A percentile compares a stretch with the other conserved stretches of the same genome.
phyloP scores from a whole-genome alignment of 2,888 invertebrate species.

The Caenorhabditis japonica region DNA sequence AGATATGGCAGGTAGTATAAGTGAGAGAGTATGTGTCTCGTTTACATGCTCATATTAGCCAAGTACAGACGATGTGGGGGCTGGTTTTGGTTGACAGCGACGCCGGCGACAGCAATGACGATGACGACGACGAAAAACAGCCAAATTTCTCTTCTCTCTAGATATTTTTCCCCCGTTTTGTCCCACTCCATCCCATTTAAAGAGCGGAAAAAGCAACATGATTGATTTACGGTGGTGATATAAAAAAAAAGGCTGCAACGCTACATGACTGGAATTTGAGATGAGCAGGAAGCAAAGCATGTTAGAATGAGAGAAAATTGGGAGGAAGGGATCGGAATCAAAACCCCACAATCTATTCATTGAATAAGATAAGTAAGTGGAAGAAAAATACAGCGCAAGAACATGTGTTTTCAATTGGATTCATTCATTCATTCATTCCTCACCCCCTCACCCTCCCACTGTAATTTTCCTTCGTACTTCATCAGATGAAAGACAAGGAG shows the following conservation, averaged over 20 bases:
- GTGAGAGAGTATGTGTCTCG: constrained; percentile 14
- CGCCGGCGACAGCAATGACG: constrained; percentile 17
- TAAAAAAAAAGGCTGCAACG: constrained; percentile 12
- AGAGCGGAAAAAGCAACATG: constrained; percentile 1
- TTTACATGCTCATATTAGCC: constrained; percentile 28
- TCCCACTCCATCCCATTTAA: not conserved
- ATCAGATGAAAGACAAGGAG: constrained; percentile 12
- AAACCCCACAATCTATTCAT: too few species aligned
- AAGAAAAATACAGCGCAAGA: too few species aligned
- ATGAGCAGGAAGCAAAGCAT: too few species aligned
- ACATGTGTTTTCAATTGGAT: constrained; percentile 47
- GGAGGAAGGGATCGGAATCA: too few species aligned
- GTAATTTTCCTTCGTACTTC: too few species aligned
- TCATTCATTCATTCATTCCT: too few species aligned
- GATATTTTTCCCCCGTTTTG: not conserved
- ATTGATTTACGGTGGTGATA: constrained; percentile 43
- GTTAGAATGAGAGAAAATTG: too few species aligned
- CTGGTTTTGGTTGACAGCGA: constrained; percentile 1
- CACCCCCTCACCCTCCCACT: too few species aligned
- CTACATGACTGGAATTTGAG: not conserved
- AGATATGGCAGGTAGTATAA: constrained; percentile 15
- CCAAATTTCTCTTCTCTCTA: constrained; percentile 24
- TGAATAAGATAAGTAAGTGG: too few species aligned
- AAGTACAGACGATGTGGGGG: constrained; percentile 23
- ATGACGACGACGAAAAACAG: constrained; percentile 26